Base-by-base conservation (phyloP, 1,140 invertebrate genomes). In the Galendromus occidentalis region DNA sequence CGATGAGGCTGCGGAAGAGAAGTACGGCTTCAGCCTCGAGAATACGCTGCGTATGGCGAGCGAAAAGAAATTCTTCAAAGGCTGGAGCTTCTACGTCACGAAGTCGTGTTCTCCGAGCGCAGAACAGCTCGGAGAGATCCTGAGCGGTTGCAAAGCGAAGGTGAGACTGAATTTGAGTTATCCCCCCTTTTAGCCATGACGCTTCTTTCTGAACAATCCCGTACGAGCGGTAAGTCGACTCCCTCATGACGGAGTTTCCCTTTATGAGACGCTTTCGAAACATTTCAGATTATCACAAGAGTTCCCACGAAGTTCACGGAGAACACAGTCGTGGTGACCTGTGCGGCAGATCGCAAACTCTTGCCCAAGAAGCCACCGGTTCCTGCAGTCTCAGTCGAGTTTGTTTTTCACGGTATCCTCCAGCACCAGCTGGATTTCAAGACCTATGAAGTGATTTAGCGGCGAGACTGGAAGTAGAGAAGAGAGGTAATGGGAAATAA, bases 1-100 rank as follows among this genome's bases (percentile, higher is more conserved):
- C 22, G 51, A 59, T 22, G 22, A 59, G 51, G 51, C 20, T 33
- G 51, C 51, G 17, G 51, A 59, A 59, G 25, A 17, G 20, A 59
- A 9, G 22, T 59, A 59, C 22, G 17, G 14, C 5, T 59, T 59
- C 51, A 59, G 22, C 33, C 33, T 59, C n/a, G 51, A 5, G 14
- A 33, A 25, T 25, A 59, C 51, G 14, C 51, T 59, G 17, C 51
- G 51, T 5, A 12, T 59, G 17, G 51, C 51, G 14, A 22, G 25
- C 14, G 51, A 59, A 9, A 14, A 14, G 9, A n/a, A 25, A 25
- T 29, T 59, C 20, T 59, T 59, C 51, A 33, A 59, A 25, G 51
- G 51, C n/a, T 59, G 51, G 51, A 59, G 14, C 14, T 59, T 59
- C 22, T 59, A 29, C 51, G 51, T 59, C 1, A 59, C 51, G 51